Percentiles rank a stretch among this genome's conserved stretches.
Conservation (phyloP, 2,888 invertebrate species). For the Liopterus haemorrhoidalis region DNA sequence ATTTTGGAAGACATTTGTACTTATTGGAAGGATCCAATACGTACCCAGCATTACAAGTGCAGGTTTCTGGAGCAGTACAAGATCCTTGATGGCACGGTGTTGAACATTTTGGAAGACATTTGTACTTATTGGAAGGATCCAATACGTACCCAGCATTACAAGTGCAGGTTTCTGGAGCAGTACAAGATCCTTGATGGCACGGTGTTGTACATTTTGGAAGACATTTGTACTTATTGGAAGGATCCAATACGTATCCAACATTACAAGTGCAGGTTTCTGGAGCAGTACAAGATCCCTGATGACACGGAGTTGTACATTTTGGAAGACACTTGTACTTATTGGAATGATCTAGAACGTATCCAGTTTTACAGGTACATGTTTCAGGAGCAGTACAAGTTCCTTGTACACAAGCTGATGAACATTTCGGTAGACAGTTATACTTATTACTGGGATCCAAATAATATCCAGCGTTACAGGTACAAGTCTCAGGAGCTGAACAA, state of each 20-base stretch:
- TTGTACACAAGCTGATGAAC: slow-evolving; percentile 36
- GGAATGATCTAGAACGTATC: slow-evolving; percentile 33
- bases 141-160: slow-evolving; percentile 23
- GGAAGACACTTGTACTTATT: slow-evolving; percentile 26
- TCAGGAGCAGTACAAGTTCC: slow-evolving; percentile 48
- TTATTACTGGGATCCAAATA: slow-evolving; percentile 19
- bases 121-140: slow-evolving; percentile 25
- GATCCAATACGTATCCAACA: slow-evolving; percentile 7
- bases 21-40: slow-evolving; percentile 20
- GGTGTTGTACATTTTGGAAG: slow-evolving; percentile 27
- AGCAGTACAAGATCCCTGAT: slow-evolving; percentile 30
- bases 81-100: not conserved
- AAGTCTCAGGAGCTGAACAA: slow-evolving; percentile 34
- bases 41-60: slow-evolving; percentile 46
- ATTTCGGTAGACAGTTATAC: slow-evolving; percentile 25
- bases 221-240: slow-evolving; percentile 29
- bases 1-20: slow-evolving; percentile 41
- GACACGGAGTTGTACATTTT: slow-evolving; percentile 21
- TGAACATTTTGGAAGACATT: slow-evolving; percentile 26
- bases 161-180: slow-evolving; percentile 44
- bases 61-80: slow-evolving; percentile 31
- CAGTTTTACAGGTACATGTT: slow-evolving; percentile 46
- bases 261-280: slow-evolving; percentile 34
- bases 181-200: slow-evolving; percentile 46
- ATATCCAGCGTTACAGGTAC: slow-evolving; percentile 26